phyloP scores from a whole-genome alignment of 2,888 invertebrate species.

The Cheilosia soror region DNA sequence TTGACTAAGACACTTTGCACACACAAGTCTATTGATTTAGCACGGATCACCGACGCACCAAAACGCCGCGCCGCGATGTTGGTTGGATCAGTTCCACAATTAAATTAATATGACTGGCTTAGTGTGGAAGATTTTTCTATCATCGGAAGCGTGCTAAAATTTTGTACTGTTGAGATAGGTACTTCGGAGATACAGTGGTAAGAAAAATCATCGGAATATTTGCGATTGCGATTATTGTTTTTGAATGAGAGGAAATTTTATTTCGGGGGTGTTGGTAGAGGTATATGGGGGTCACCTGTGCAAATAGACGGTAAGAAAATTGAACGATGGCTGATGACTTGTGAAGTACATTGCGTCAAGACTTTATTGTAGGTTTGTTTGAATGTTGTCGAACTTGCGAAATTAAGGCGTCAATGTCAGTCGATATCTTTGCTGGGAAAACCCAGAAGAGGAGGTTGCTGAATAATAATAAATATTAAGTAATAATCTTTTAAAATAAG shows the following conservation, averaged over 20 bases:
- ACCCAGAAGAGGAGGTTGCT: no score
- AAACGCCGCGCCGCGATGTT: constrained; percentile 7
- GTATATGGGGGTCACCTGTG: not conserved
- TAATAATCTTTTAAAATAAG: no score
- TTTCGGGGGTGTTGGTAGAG: not conserved
- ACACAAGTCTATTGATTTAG: not conserved
- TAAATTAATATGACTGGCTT: constrained; percentile 11
- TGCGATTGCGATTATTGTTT: not conserved
- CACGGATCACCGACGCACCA: constrained; percentile 21
- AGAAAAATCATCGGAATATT: constrained; percentile 12
- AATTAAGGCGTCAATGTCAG: not conserved
- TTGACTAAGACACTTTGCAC: constrained; percentile 12
- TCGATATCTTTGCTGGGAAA: not conserved
- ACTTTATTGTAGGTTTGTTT: not conserved
- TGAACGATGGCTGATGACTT: not conserved
- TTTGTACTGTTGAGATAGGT: not conserved
- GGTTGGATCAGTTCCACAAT: constrained; percentile 24
- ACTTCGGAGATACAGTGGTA: not conserved
- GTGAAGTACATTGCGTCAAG: not conserved
- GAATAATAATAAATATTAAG: no score
- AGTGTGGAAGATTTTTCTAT: constrained; percentile 1
- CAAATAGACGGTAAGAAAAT: not conserved
- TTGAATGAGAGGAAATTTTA: not conserved
- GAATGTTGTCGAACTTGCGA: not conserved
- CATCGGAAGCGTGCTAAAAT: constrained; percentile 13